Percentiles rank a stretch among this genome's conserved stretches.
Evolutionary conservation across 2,113 vertebrate genomes (phyloP).

Genomic region (Elephas maximus): DNA sequence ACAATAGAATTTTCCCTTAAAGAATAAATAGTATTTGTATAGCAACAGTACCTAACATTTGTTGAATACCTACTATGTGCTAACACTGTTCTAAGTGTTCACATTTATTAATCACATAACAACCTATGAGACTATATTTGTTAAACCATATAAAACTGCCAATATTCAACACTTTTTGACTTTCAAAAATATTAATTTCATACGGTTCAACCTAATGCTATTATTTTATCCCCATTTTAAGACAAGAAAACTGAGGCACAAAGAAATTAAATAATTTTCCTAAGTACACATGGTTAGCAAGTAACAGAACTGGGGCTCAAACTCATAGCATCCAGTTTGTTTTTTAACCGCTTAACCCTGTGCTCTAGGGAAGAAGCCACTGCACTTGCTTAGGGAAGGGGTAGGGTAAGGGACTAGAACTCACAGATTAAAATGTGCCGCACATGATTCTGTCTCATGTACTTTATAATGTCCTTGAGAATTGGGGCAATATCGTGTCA

Average conservation of each 20-base stretch:
- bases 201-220: neutral
- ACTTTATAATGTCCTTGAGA: neutral
- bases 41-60: neutral
- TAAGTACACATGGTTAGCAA: neutral
- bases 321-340: neutral
- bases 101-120: neutral
- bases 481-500: neutral
- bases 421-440: neutral
- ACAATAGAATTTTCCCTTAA: neutral
- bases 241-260: neutral
- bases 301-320: neutral
- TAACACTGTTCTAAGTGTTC: neutral
- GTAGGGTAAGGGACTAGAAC: neutral
- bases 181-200: slow-evolving; percentile 5
- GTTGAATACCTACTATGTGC: neutral
- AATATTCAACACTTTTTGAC: neutral
- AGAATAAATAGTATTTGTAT: neutral
- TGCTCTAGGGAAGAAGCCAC: neutral
- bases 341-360: neutral
- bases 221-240: neutral
- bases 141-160: neutral
- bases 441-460: neutral
- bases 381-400: neutral
- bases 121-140: neutral
- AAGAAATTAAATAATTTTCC: neutral